Evolutionary conservation across 2,888 invertebrate genomes (phyloP).

Genomic region (Leucophenga maculata): DNA sequence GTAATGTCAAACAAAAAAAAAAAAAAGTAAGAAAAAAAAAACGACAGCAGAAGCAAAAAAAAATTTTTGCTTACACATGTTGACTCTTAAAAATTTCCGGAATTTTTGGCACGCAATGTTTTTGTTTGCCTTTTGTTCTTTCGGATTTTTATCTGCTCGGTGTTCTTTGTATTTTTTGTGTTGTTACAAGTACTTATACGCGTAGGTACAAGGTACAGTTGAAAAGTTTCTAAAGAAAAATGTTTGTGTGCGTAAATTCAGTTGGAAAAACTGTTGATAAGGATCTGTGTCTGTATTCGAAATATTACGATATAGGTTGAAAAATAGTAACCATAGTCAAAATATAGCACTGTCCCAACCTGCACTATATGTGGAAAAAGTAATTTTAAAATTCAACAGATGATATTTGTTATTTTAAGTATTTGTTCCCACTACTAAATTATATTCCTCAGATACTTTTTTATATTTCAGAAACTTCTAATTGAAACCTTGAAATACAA

Average conservation of each 20-base stretch:
- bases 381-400: too few relatives aligned
- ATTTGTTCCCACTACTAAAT: too few relatives aligned
- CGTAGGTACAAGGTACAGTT: not conserved
- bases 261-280: too few relatives aligned
- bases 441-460: too few relatives aligned
- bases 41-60: conserved; percentile 33
- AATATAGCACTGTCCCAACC: too few relatives aligned
- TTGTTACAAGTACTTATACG: conserved; percentile 21
- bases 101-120: conserved; percentile 66
- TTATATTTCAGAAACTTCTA: too few relatives aligned
- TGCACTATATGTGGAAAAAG: not conserved
- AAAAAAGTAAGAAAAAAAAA: not conserved
- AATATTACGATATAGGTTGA: too few relatives aligned
- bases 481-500: not conserved
- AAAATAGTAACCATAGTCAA: too few relatives aligned
- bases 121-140: conserved; percentile 55
- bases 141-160: conserved; percentile 15
- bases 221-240: too few relatives aligned
- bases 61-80: conserved; percentile 61
- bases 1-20: not conserved
- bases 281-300: too few relatives aligned
- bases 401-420: too few relatives aligned
- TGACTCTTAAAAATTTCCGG: conserved; percentile 64
- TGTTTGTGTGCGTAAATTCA: not conserved
- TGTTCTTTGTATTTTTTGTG: conserved; percentile 7